Evolutionary conservation across 35 echinoderm and acorn worm species (phyloP), one percentile per base, ranked within the genome.

Genomic region (Lytechinus variegatus): DNA sequence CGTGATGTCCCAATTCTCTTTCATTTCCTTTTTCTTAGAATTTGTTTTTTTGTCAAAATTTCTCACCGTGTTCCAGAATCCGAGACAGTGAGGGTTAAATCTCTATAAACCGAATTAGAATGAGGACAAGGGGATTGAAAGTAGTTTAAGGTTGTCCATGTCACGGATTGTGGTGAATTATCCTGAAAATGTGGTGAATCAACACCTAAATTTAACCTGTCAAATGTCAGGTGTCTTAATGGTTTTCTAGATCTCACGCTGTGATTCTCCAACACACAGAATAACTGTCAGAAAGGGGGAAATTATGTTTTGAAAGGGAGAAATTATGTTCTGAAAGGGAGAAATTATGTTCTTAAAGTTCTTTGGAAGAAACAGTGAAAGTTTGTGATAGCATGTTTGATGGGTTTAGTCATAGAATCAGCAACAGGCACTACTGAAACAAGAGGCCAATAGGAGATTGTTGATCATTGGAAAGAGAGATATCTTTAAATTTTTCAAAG

Each of bases 141-240:
- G 66, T 79, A n/a, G 66, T 79, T 79, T 52, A 90, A 52, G 29
- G 88, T 90, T 90, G 16, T 52, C 88, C 88, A 90, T 28, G 88
- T 90, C 88, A 90, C 52, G 52, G 88, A 28, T 44, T 90, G 88
- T 28, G 16, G 24, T 44, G 88, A 90, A 21, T 90, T 90, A 44
- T 90, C 52, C 88, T 52, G 9, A 44, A 90, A 90, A 90, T 90
- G 29, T 19, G 88, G 52, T 90, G 88, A 90, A 90, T 90, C 88
- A 90, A 90, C 52, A 16, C 88, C 88, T 90, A 90, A 52, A 90
- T 90, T 52, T 90, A 90, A 5, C 88, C 28, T 90, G 9, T 27
- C 88, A 90, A 90, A 79, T n/a, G 66, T 79, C 66, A 79, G 66
- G 66, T 79, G 66, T 79, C 66, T 27, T 44, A 0, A n/a, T 7